Conservation (phyloP, 2,113 vertebrate species). For the Aptenodytes patagonicus region DNA sequence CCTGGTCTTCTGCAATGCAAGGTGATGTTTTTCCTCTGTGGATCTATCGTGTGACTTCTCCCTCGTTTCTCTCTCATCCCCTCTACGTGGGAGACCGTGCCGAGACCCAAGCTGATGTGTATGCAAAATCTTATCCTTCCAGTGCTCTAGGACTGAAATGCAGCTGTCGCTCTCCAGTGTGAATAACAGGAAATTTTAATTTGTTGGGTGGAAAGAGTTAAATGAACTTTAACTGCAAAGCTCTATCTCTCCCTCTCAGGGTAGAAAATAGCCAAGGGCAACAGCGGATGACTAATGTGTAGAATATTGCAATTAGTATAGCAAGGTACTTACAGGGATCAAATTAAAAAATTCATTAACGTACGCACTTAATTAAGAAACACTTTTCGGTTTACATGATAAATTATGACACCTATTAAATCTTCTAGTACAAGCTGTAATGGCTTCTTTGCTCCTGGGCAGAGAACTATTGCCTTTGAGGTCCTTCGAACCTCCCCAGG, state of each 20-base stretch:
- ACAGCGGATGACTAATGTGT: slow-evolving; percentile 99
- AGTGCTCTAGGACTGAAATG: neutral
- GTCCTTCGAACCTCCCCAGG: slow-evolving; percentile 81
- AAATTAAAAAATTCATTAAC: slow-evolving; percentile 99
- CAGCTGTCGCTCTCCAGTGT: slow-evolving; percentile 55
- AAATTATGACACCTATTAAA: slow-evolving; percentile 99
- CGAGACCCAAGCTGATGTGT: neutral
- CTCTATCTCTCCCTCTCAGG: slow-evolving; percentile 80
- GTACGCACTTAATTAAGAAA: slow-evolving; percentile 99
- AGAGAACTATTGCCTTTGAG: slow-evolving; percentile 87
- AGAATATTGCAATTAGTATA: slow-evolving; percentile 99
- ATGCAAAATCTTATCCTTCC: neutral
- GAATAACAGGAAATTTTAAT: slow-evolving; percentile 71
- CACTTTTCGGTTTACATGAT: slow-evolving; percentile 99
- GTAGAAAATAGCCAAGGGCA: slow-evolving; percentile 99
- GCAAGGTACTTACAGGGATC: slow-evolving; percentile 99
- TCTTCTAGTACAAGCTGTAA: slow-evolving; percentile 93
- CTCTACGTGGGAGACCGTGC: neutral
- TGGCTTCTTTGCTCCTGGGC: slow-evolving; percentile 92
- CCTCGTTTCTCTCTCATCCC: neutral
- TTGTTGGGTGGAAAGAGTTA: slow-evolving; percentile 88
- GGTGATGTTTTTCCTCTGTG: neutral
- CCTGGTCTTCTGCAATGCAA: accelerated
- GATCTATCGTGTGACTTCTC: neutral
- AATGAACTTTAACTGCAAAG: slow-evolving; percentile 90